Evolutionary conservation across 2,113 vertebrate species (phyloP), one percentile per base, ranked within the genome.

Genomic region (Leuciscus idus): DNA sequence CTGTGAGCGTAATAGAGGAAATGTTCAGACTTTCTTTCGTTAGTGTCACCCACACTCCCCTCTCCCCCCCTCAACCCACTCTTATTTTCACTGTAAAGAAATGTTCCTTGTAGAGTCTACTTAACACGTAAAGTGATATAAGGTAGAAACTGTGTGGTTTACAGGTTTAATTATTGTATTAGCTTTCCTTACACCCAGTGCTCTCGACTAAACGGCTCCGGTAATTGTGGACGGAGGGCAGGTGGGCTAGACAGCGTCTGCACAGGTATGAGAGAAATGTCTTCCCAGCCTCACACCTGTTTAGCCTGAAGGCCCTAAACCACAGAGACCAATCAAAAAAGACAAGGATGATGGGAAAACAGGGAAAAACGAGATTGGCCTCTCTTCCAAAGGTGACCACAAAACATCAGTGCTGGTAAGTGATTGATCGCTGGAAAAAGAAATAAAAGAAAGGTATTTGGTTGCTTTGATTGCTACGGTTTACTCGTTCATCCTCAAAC

Each of bases 261-360:
- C 85, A 75, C 84, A 93, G 91, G 93, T 93, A 92, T 93, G 92
- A 92, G 86, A 91, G 88, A 74, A 91, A 91, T 92, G 90, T 83
- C 85, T 90, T 91, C 81, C 81, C 77, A 92, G 85, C 84, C 90
- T 89, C 92, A 92, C 92, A 94, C 92, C 92, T 94, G 92, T 88
- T 91, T 87, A 88, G 90, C 91, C 92, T 90, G 48, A 77, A 91
- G 92, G 93, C 89, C 90, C 84, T 23, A 80, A 85, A 17, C 21
- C 72, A 81, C 75, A 28, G 55, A 90, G 89, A 90, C 82, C 87
- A 79, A 86, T 86, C 84, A 83, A 48, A 80, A 74, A 86, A 52
- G 77, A 87, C 78, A 66, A 82, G 55, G 61, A 86, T 88, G 83
- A 84, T 70, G 79, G 86, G 82, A 83, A 85, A 87, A 83, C 50